phyloP scores from a whole-genome alignment of 2,113 vertebrate genomes.

The Gasterosteus aculeatus region DNA sequence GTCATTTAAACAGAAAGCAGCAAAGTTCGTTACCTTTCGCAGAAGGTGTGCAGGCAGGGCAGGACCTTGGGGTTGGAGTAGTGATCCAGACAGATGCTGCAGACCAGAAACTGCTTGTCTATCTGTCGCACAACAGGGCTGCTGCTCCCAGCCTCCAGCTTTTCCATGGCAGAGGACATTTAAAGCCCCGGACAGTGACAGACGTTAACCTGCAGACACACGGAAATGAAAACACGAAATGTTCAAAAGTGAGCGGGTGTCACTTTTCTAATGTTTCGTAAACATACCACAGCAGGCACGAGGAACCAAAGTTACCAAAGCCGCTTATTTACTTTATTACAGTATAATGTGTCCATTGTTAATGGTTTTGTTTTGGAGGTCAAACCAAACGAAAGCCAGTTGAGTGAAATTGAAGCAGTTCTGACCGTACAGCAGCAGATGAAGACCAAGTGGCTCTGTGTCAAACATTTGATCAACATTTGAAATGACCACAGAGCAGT shows the following conservation, averaged over 20 bases:
- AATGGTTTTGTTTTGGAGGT: conserved; percentile 31
- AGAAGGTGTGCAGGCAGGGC: conserved; percentile 96
- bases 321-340: conserved; percentile 54
- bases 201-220: conserved; percentile 69
- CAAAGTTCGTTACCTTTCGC: conserved; percentile 86
- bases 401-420: conserved; percentile 26
- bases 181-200: conserved; percentile 62
- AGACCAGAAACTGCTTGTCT: conserved; percentile 96
- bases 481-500: not conserved
- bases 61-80: conserved; percentile 89
- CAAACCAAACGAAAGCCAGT: conserved; percentile 50
- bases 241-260: not conserved
- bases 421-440: conserved; percentile 4
- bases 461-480: not conserved
- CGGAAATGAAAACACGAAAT: conserved; percentile 9
- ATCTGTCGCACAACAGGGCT: conserved; percentile 94
- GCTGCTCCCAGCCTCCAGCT: conserved; percentile 84
- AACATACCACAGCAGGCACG: conserved; percentile 38
- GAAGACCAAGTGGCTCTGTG: conserved; percentile 12
- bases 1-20: not conserved
- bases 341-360: conserved; percentile 53
- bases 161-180: conserved; percentile 85
- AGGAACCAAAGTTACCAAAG: conserved; percentile 54
- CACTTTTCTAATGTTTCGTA: conserved; percentile 11
- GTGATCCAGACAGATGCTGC: conserved; percentile 95